phyloP scores from a whole-genome alignment of 2,888 invertebrate genomes.

The Cantharis flavilabris region DNA sequence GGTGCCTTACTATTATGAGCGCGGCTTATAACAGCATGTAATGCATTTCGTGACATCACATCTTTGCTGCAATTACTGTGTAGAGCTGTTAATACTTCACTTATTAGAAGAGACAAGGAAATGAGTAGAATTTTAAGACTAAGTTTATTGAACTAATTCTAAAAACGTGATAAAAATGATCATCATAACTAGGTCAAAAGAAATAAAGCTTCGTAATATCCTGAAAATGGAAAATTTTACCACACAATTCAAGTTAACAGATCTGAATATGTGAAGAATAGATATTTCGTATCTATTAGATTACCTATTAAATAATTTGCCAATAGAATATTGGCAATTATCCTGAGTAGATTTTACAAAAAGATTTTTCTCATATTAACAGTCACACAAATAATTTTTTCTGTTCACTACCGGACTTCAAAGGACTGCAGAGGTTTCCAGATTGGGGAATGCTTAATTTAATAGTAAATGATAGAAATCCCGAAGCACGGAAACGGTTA shows the following conservation, averaged over 20 bases:
- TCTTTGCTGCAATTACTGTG: not conserved
- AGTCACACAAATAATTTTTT: too few relatives aligned
- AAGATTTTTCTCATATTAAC: too few relatives aligned
- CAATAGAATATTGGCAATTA: too few relatives aligned
- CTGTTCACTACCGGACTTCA: too few relatives aligned
- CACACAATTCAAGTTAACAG: too few relatives aligned
- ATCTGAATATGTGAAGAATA: too few relatives aligned
- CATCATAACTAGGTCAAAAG: not conserved
- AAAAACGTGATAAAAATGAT: not conserved
- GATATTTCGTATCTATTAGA: not conserved
- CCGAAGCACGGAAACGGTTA: too few relatives aligned
- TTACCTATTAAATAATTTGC: not conserved
- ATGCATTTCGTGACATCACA: not conserved
- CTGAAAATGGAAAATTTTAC: too few relatives aligned
- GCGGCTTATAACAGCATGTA: not conserved
- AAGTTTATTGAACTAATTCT: not conserved
- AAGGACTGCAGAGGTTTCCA: too few relatives aligned
- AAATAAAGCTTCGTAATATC: not conserved
- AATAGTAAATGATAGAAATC: too few relatives aligned
- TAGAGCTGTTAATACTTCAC: not conserved
- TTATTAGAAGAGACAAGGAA: not conserved
- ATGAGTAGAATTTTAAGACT: not conserved
- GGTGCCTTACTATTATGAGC: too few relatives aligned
- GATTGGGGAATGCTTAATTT: too few relatives aligned
- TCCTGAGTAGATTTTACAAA: not conserved